A percentile compares a stretch with the other conserved stretches of the same genome.
Evolutionary conservation across 2,113 vertebrate genomes (phyloP).

Genomic region (Amphilophus citrinellus): DNA sequence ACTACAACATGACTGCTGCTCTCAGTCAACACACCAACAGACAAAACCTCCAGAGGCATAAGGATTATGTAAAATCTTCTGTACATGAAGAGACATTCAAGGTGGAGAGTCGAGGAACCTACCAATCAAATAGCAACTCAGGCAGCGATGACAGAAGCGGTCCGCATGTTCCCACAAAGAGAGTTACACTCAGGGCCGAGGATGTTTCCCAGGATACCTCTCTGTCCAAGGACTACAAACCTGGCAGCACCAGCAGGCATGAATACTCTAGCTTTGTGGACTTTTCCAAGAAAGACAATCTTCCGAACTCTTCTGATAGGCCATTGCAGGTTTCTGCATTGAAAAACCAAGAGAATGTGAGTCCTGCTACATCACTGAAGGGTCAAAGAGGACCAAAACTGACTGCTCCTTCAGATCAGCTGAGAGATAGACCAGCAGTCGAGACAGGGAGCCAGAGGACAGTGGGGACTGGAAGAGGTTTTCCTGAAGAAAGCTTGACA

Average conservation of each 20-base stretch:
- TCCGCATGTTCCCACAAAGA: constrained; percentile 31
- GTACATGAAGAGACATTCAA: constrained; percentile 10
- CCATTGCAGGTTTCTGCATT: neutral
- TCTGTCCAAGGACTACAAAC: constrained; percentile 54
- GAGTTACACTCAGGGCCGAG: constrained; percentile 37
- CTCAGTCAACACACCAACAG: constrained; percentile 15
- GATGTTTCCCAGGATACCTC: constrained; percentile 41
- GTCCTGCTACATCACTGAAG: constrained; percentile 9
- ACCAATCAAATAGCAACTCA: constrained; percentile 19
- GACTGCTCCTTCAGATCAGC: constrained; percentile 10
- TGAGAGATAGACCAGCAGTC: neutral
- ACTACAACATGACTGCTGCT: constrained; percentile 51
- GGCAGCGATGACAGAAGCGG: constrained; percentile 9
- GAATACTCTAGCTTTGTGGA: constrained; percentile 19
- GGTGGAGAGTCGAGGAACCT: constrained; percentile 21
- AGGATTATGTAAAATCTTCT: constrained; percentile 30
- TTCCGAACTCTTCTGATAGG: constrained; percentile 19
- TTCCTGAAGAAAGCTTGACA: constrained; percentile 2
- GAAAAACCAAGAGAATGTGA: neutral
- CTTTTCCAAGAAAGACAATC: constrained; percentile 11
- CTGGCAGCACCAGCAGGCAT: constrained; percentile 15
- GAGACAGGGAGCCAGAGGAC: neutral
- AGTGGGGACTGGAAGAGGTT: neutral
- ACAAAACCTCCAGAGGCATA: constrained; percentile 13
- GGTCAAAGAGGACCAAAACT: constrained; percentile 26